Evolutionary conservation across 1,140 invertebrate species (phyloP), one percentile per base, ranked within the genome.

Genomic region (Neelides sp.): DNA sequence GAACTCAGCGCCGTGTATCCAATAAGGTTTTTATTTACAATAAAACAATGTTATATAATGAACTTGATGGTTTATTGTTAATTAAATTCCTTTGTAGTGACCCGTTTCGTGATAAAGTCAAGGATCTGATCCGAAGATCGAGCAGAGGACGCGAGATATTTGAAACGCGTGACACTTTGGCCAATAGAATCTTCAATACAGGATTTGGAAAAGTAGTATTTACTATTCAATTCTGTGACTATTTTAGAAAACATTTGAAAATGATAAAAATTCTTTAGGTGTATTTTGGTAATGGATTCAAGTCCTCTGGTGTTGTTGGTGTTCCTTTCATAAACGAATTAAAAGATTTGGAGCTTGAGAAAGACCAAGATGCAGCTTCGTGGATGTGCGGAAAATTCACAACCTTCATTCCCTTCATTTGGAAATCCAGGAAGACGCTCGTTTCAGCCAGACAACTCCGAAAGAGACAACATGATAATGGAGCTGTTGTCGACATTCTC

Each of bases 381-480:
- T 59, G 41, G 52, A 59, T 58, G 12, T 64, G 59, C 43, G 63
- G 64, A 13, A 57, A 59, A 4, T 59, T 62, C 8, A 63, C 62
- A 1, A 58, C 62, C 5, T 63, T 64, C 47, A 56, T 62, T 10
- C 52, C 63, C 10, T 58, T 54, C 40, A 39, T 54, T 12, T 66
- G 64, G 64, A 42, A 55, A 3, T 2, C 30, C 2, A 32, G 35
- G 37, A 56, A 62, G 36, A 67, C 64, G 8, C 54, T 56, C 24
- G 70, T 71, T 2, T 70, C 68, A 5, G 63, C 67, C 0, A 65
- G 71, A 46, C 56, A 66, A 41, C 61, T 68, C 10, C 63, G 63
- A 17, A 54, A 62, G 32, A 55, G 57, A 19, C 46, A 57, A 20
- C 56, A 58, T 17, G 19, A 50, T 22, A 22, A 57, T 22, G 62